Evolutionary conservation across 2,113 vertebrate genomes (phyloP).

Genomic region (Nesoenas mayeri): DNA sequence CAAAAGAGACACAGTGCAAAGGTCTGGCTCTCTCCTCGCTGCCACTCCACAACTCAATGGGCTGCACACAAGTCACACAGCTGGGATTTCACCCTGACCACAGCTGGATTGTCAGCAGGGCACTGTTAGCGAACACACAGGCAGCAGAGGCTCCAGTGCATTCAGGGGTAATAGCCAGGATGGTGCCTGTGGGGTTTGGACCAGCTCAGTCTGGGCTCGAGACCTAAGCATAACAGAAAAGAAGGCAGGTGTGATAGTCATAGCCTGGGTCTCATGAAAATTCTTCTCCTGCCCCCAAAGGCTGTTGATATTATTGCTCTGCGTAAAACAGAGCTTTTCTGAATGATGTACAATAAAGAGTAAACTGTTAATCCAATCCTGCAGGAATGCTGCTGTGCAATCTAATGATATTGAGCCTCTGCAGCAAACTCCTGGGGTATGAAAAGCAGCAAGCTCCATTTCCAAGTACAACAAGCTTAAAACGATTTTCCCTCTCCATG

Average conservation of each 20-base stretch:
- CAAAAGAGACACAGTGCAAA: neutral
- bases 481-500: accelerated
- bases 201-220: neutral
- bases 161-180: neutral
- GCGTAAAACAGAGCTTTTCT: neutral
- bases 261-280: neutral
- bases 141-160: neutral
- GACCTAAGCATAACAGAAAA: neutral
- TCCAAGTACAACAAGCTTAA: neutral
- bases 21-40: neutral
- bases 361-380: neutral
- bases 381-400: neutral
- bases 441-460: neutral
- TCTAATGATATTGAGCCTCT: neutral
- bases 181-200: neutral
- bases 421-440: neutral
- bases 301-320: neutral
- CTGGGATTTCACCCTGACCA: neutral
- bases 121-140: neutral
- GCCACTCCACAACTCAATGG: neutral
- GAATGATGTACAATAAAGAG: neutral
- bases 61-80: neutral
- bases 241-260: neutral
- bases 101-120: neutral
- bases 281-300: neutral